These are phyloP conservation scores for Lasioglossum lativentre DNA, from an alignment of 2,888 invertebrate genomes.

Conservation along the genomic window DNA sequence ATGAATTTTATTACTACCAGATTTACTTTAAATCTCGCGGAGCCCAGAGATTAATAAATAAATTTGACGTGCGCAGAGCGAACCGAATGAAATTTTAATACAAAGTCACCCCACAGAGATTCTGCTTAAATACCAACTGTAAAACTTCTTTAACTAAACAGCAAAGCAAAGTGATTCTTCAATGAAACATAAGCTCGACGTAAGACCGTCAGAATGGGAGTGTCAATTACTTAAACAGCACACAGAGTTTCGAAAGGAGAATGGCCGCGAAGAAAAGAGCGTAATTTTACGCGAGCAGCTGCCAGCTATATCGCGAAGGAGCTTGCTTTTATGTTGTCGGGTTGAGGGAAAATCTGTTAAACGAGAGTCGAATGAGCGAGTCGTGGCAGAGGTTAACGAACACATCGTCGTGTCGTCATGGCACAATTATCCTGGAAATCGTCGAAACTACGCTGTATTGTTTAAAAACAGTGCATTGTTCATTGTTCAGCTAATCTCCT, in stretches of 20 bases:
- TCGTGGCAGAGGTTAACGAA: neutral
- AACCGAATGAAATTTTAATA: neutral
- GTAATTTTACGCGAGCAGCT: conserved; percentile 1
- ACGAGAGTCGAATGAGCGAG: neutral
- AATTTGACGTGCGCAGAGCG: neutral
- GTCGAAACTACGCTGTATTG: neutral
- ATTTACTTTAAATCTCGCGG: neutral
- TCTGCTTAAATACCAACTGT: neutral
- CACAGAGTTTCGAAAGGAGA: neutral
- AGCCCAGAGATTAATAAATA: neutral
- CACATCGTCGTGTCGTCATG: neutral
- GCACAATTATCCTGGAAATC: neutral
- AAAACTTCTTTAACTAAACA: neutral
- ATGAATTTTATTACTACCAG: neutral
- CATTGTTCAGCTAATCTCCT: neutral
- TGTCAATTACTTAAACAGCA: conserved; percentile 6
- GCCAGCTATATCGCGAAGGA: conserved; percentile 8
- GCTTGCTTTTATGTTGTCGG: neutral
- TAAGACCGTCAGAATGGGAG: neutral
- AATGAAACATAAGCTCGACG: neutral
- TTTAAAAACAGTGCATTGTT: neutral
- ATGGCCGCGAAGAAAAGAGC: conserved; percentile 1
- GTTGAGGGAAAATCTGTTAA: neutral
- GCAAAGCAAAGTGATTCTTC: neutral
- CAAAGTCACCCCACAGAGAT: neutral